Base-by-base conservation (phyloP, 2,113 vertebrate genomes). In the Tragelaphus scriptus region DNA sequence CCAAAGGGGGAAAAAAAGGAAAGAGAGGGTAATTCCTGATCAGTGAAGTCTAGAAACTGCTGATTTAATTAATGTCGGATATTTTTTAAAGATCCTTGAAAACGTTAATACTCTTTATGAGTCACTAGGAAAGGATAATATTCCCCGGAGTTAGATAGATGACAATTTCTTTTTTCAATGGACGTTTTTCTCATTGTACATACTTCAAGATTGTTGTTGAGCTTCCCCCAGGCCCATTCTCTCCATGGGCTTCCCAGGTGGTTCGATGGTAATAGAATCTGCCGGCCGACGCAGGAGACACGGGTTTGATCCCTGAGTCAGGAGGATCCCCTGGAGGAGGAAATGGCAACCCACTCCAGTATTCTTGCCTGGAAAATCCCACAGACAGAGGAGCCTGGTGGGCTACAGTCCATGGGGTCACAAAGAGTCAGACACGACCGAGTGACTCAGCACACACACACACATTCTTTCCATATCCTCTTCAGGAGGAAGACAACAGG, bases 291-390 rank as follows among this genome's bases (percentile, higher is more conserved):
- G 11, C 71, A 77, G 71, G 40, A 44, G 71, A 26, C 71, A 14
- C 0, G 6, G 23, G 12, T 44, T 44, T 6, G 3, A 44, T 44
- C 40, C 71, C 12, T 14, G 71, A 14, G 23, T 77, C 36, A 26
- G 12, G 40, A 44, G 23, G 71, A 44, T 44, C 71, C 36, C 59
- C 36, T 25, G 40, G 23, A 77, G 40, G 23, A 77, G 71, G 71
- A 14, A 77, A 26, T 7, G 23, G 71, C 71, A 26, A 77, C 40
- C 71, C 40, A 77, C 23, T 77, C 23, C 40, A 75, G 36, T 44
- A 25, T 75, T 44, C 59, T 30, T 63, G 59, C 59, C 59, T 63
- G 59, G 59, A 14, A 63, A 63, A 63, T 63, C 28, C 59, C 26
- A 63, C 13, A 12, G 59, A 63, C 59, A 63, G 28, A 63, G 28